Percentiles rank a stretch among this genome's conserved stretches.
phyloP scores from a whole-genome alignment of 2,797 vertebrate genomes.

The Alosa sapidissima region DNA sequence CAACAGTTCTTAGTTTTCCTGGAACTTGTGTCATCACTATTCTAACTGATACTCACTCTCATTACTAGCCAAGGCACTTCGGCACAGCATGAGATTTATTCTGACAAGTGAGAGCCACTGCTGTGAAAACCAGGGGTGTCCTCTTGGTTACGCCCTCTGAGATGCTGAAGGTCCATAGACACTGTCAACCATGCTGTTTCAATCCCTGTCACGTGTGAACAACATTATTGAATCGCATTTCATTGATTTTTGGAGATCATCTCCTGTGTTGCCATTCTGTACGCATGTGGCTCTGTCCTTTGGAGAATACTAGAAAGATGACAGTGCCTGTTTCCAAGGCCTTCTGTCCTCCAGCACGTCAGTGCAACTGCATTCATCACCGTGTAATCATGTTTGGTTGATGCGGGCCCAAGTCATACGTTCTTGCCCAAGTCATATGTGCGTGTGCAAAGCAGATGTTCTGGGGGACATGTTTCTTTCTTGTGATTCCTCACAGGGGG shows the following conservation, averaged over 20 bases:
- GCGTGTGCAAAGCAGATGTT: conserved; percentile 2
- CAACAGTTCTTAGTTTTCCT: neutral
- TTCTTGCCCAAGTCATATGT: neutral
- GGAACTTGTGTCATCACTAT: neutral
- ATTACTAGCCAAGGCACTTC: neutral
- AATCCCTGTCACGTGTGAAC: neutral
- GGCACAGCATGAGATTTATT: neutral
- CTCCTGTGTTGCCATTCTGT: neutral
- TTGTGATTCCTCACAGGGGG: neutral
- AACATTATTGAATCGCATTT: neutral
- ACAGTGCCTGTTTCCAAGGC: neutral
- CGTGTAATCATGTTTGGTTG: neutral
- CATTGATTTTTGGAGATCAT: neutral
- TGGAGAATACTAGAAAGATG: neutral
- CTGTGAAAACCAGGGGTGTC: neutral
- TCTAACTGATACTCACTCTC: no score
- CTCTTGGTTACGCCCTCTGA: neutral
- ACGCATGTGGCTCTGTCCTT: neutral
- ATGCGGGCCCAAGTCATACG: neutral
- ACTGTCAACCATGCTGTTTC: neutral
- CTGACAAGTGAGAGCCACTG: neutral
- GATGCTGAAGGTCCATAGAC: neutral
- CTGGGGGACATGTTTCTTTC: neutral
- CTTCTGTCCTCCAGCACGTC: neutral
- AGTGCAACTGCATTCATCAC: neutral